Evolutionary conservation across 2,797 vertebrate species (phyloP).

Genomic region (Odontamblyopus lacepedii): DNA sequence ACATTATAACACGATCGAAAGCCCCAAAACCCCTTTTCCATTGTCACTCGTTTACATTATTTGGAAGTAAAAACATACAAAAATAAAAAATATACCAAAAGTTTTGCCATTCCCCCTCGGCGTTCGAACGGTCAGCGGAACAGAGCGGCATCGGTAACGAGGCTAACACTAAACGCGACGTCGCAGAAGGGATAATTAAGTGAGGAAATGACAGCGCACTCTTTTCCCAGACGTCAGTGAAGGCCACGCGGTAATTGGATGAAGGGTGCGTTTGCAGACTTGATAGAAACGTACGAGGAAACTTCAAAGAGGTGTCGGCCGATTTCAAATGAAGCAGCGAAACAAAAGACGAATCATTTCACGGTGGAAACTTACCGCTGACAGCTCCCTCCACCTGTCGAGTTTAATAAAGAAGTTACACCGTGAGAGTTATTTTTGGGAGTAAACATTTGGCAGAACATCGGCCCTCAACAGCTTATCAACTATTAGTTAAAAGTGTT

Average conservation of each 20-base stretch:
- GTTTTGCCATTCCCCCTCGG: too few relatives aligned
- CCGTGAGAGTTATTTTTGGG: background rate
- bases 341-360: slow-evolving; percentile 39
- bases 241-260: slow-evolving; percentile 43
- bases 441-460: slow-evolving; percentile 22
- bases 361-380: slow-evolving; percentile 5
- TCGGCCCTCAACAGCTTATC: slow-evolving; percentile 4
- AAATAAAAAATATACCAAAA: too few relatives aligned
- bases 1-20: too few relatives aligned
- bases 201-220: slow-evolving; percentile 40
- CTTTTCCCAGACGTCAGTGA: slow-evolving; percentile 28
- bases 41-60: too few relatives aligned
- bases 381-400: slow-evolving; percentile 40
- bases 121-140: too few relatives aligned
- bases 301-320: slow-evolving; percentile 43
- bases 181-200: slow-evolving; percentile 26
- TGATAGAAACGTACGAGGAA: slow-evolving; percentile 26
- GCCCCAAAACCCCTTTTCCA: too few relatives aligned
- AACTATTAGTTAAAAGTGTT: background rate
- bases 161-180: too few relatives aligned
- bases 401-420: slow-evolving; percentile 28
- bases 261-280: slow-evolving; percentile 25
- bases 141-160: too few relatives aligned
- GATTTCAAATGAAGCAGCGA: slow-evolving; percentile 33
- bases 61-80: too few relatives aligned